Evolutionary conservation across 2,113 vertebrate species (phyloP).

Genomic region (Grammomys dolichurus): DNA sequence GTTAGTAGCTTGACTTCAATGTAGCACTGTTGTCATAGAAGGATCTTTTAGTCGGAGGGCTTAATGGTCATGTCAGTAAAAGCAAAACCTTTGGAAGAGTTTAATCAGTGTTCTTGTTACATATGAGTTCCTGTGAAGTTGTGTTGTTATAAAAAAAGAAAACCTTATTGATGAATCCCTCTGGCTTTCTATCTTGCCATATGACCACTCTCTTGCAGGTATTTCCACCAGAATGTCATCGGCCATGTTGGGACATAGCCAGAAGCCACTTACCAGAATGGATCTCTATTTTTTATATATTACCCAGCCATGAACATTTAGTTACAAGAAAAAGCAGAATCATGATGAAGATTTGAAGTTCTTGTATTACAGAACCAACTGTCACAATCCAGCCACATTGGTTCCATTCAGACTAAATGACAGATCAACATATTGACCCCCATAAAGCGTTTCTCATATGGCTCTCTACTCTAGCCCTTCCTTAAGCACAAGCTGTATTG

Average conservation of each 20-base stretch:
- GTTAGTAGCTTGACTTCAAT: background rate
- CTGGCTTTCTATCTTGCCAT: background rate
- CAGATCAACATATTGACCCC: background rate
- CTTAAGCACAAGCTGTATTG: background rate
- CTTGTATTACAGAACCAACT: slow-evolving; percentile 1
- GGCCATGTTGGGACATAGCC: background rate
- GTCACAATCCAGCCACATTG: background rate
- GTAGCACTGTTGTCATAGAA: background rate
- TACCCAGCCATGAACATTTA: background rate
- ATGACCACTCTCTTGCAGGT: background rate
- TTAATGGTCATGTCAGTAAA: background rate
- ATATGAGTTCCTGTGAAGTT: background rate
- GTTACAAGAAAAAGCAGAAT: background rate
- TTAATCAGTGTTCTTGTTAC: background rate
- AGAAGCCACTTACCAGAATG: background rate
- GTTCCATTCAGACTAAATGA: background rate
- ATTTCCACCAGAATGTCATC: background rate
- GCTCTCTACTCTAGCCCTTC: background rate
- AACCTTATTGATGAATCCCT: background rate
- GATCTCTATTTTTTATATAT: background rate
- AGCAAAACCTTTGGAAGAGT: background rate
- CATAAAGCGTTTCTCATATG: background rate
- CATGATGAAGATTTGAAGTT: background rate
- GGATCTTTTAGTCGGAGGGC: background rate
- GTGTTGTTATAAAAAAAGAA: background rate